These are phyloP conservation scores for Leucoma salicis DNA, from an alignment of 2,888 invertebrate genomes.

Conservation along the genomic window DNA sequence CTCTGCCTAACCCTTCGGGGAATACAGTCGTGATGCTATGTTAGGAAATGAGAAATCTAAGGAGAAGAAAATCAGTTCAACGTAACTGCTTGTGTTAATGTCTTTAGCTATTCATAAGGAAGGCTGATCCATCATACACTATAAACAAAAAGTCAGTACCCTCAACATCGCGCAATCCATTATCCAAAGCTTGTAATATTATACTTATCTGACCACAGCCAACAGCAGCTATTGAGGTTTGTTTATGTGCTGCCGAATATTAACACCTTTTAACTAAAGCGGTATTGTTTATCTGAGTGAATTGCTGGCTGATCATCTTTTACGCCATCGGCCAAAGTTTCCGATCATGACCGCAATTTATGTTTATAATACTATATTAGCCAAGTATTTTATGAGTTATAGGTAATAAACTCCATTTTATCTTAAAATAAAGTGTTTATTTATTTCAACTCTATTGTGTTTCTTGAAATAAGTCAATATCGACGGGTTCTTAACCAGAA, in stretches of 20 bases:
- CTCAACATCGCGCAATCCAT: too few relatives aligned
- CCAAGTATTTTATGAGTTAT: not conserved
- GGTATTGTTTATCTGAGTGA: slow-evolving; percentile 18
- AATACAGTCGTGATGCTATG: too few relatives aligned
- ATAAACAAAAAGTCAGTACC: too few relatives aligned
- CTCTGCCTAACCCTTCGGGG: too few relatives aligned
- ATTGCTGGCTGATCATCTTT: slow-evolving; percentile 15
- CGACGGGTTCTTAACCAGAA: too few relatives aligned
- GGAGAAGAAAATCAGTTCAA: too few relatives aligned
- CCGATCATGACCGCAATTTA: slow-evolving; percentile 22
- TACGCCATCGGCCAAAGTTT: slow-evolving; percentile 19
- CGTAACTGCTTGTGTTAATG: too few relatives aligned
- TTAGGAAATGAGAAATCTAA: too few relatives aligned
- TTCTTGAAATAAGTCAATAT: not conserved
- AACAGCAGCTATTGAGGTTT: slow-evolving; percentile 2
- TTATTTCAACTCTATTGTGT: not conserved
- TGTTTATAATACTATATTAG: slow-evolving; percentile 19
- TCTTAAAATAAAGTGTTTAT: not conserved
- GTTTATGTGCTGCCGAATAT: slow-evolving; percentile 14
- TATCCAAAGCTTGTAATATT: too few relatives aligned
- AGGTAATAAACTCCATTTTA: not conserved
- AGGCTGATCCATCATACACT: too few relatives aligned
- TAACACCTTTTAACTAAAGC: slow-evolving; percentile 12
- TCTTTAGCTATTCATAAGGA: too few relatives aligned
- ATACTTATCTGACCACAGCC: too few relatives aligned